A percentile compares a stretch with the other conserved stretches of the same genome.
Conservation (phyloP, 2,113 vertebrate species). For the Nothoprocta pentlandii region DNA sequence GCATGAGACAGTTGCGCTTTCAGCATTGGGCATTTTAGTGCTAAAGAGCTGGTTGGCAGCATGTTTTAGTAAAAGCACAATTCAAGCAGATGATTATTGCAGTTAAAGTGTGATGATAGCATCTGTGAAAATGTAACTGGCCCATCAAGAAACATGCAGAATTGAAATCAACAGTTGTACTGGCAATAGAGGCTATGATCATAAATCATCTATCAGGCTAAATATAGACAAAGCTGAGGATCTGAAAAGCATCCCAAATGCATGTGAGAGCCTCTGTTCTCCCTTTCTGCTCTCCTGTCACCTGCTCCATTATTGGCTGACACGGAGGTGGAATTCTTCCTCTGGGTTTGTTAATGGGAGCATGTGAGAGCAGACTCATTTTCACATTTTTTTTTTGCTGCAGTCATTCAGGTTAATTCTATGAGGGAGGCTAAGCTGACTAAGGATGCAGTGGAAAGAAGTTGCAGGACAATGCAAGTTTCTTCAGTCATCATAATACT, state of each 20-base stretch:
- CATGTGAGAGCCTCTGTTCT: neutral
- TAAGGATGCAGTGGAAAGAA: neutral
- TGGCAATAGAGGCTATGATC: neutral
- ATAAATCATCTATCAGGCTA: constrained; percentile 32
- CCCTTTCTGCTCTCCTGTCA: constrained; percentile 27
- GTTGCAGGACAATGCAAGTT: neutral
- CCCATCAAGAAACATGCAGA: constrained; percentile 14
- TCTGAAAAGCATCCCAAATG: neutral
- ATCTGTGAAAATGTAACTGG: constrained; percentile 51
- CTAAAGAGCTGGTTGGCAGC: neutral
- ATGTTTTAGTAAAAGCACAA: neutral
- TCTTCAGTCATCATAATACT: neutral
- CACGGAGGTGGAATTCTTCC: constrained; percentile 38
- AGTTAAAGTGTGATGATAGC: constrained; percentile 13
- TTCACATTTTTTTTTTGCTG: neutral
- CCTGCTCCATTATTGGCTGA: constrained; percentile 38
- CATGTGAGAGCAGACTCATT: neutral
- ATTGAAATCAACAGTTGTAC: constrained; percentile 43
- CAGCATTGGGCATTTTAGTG: neutral
- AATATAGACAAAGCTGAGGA: constrained; percentile 16
- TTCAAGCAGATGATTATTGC: constrained; percentile 6
- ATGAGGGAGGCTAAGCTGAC: neutral
- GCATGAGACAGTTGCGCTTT: neutral
- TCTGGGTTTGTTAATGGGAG: constrained; percentile 45
- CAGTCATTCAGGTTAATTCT: neutral